A percentile compares a stretch with the other conserved stretches of the same genome.
Conservation (phyloP, 2,888 invertebrate genomes). For the Hymenopus coronatus region DNA sequence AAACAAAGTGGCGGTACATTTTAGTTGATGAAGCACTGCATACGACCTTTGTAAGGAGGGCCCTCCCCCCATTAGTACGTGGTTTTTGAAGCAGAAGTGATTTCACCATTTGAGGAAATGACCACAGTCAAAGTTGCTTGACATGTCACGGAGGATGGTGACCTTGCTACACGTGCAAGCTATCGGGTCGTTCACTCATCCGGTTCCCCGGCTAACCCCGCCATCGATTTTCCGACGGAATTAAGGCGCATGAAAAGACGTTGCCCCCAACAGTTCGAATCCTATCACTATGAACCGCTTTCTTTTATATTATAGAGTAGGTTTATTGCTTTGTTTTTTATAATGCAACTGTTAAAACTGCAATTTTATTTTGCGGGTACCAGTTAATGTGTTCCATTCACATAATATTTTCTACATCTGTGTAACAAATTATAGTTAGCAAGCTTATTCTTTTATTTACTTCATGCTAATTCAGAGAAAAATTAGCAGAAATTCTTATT, state of each 20-base stretch:
- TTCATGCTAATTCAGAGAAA: too few relatives aligned
- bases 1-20: background rate
- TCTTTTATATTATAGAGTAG: too few relatives aligned
- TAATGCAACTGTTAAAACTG: too few relatives aligned
- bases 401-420: too few relatives aligned
- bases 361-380: too few relatives aligned
- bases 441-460: too few relatives aligned
- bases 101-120: background rate
- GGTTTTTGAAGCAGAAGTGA: background rate
- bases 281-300: too few relatives aligned
- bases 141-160: background rate
- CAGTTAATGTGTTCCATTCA: too few relatives aligned
- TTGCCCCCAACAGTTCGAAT: background rate
- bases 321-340: too few relatives aligned
- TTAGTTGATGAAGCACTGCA: background rate
- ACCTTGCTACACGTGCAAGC: background rate
- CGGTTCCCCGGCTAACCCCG: background rate
- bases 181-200: background rate
- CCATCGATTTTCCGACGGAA: background rate
- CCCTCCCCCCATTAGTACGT: background rate
- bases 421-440: too few relatives aligned
- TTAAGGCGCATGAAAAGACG: background rate
- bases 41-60: background rate
- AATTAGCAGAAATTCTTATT: too few relatives aligned
- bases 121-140: background rate